Base-by-base conservation (phyloP, 2,113 vertebrate genomes). In the Tyrannus savana region DNA sequence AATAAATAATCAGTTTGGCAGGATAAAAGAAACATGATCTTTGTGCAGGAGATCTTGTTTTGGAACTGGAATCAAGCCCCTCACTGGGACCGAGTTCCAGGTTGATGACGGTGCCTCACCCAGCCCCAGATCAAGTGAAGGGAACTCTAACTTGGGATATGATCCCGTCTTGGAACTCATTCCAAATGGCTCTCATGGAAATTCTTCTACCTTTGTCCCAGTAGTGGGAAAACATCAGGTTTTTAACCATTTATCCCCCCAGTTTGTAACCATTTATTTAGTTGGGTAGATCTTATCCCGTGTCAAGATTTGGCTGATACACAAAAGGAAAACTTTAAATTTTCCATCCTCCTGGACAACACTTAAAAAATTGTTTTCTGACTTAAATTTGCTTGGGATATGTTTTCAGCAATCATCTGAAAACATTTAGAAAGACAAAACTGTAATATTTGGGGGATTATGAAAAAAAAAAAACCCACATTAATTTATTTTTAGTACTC, bases 21-120 rank as follows among this genome's bases (percentile, higher is more conserved):
- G 39, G 63, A 74, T 30, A 49, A 86, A 84, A 88, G 92, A 63
- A 92, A 96, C 35, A n/a, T 28, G 56, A 96, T 74, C 91, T 37
- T 59, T 25, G 41, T 21, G 68, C 44, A 78, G 63, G 76, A 50
- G 67, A 67, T 74, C 64, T 81, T 71, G 58, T 72, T 94, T 42
- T 75, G 73, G 83, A 94, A 19, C 47, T 60, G 64, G 80, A 93
- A 78, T 30, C 27, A 31, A 52, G 31, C 31, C 68, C 60, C 84
- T 46, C 30, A 23, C 49, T 33, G 49, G 83, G 37, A 58, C 11
- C 13, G 15, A 90, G 37, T 33, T 84, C 68, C 89, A 78, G 41
- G 41, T 58, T 49, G 83, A 71, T 74, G 42, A 42, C 63, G 44
- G 39, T 53, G 63, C 12, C 89, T 53, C 63, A 62, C 8, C 49